A percentile compares a stretch with the other conserved stretches of the same genome.
Conservation (phyloP, 1,140 invertebrate genomes). For the Anastrepha obliqua region DNA sequence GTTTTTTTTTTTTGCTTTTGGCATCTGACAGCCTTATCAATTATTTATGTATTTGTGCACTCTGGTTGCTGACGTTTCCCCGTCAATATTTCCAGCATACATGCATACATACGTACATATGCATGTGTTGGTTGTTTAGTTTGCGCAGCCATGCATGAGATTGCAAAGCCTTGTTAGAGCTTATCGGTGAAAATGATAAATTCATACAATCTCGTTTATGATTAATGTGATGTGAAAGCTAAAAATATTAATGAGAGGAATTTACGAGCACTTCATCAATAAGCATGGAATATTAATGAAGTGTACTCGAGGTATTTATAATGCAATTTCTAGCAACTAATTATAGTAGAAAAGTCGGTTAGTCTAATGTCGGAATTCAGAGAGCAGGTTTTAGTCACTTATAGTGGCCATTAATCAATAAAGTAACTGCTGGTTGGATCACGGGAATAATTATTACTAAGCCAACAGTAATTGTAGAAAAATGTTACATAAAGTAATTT, state of each 20-base stretch:
- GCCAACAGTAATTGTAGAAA: too few species aligned
- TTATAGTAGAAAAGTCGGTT: too few species aligned
- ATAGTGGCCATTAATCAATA: too few species aligned
- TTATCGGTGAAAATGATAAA: conserved; percentile 12
- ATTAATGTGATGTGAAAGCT: not conserved
- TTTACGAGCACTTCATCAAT: not conserved
- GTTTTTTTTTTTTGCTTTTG: not conserved
- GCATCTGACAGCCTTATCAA: conserved; percentile 1
- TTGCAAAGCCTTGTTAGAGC: conserved; percentile 2
- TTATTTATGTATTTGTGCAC: not conserved
- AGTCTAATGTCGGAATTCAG: too few species aligned
- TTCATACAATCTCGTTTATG: not conserved
- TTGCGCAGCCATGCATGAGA: not conserved
- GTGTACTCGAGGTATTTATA: too few species aligned
- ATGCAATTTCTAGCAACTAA: too few species aligned
- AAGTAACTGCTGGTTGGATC: too few species aligned
- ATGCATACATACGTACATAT: not conserved
- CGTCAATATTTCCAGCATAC: not conserved
- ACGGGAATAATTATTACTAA: too few species aligned
- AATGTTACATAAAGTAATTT: too few species aligned
- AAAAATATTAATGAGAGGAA: conserved; percentile 14
- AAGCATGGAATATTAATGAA: too few species aligned
- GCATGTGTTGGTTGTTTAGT: not conserved
- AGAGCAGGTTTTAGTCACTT: too few species aligned
- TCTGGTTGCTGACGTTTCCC: not conserved